phyloP scores from a whole-genome alignment of 1,140 invertebrate genomes.

The Caligus rogercresseyi region DNA sequence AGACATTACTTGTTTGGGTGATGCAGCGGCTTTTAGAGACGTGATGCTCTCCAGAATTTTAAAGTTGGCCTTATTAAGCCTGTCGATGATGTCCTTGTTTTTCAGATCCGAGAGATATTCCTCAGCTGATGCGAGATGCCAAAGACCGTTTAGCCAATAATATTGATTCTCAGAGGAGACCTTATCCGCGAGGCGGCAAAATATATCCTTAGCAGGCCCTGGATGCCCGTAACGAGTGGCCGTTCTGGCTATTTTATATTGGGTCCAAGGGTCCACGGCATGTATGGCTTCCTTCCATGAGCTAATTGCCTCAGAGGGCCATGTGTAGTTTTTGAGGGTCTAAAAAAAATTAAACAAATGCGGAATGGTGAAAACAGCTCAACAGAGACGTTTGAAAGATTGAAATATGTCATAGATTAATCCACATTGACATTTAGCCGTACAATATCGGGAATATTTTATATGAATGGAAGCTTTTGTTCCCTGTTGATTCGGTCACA shows the following conservation, averaged over 20 bases:
- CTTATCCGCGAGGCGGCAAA: slow-evolving; percentile 44
- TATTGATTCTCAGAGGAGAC: slow-evolving; percentile 74
- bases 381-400: no score
- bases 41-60: slow-evolving; percentile 1
- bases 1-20: slow-evolving; percentile 32
- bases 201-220: slow-evolving; percentile 45
- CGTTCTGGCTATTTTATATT: slow-evolving; percentile 65
- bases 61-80: slow-evolving; percentile 11
- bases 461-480: no score
- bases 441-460: no score
- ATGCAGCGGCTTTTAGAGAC: slow-evolving; percentile 41
- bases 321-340: slow-evolving; percentile 45
- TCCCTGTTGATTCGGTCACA: no score
- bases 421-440: no score
- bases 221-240: slow-evolving; percentile 68
- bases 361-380: no score
- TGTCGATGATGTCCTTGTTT: slow-evolving; percentile 17
- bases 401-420: no score
- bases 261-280: slow-evolving; percentile 54
- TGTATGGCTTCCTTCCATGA: slow-evolving; percentile 35
- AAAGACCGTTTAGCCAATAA: slow-evolving; percentile 65
- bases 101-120: slow-evolving; percentile 9
- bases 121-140: slow-evolving; percentile 27
- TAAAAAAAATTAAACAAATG: no score
- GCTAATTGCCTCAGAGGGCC: slow-evolving; percentile 34